Evolutionary conservation across 1,140 invertebrate species (phyloP).

Genomic region (Aethina tumida): DNA sequence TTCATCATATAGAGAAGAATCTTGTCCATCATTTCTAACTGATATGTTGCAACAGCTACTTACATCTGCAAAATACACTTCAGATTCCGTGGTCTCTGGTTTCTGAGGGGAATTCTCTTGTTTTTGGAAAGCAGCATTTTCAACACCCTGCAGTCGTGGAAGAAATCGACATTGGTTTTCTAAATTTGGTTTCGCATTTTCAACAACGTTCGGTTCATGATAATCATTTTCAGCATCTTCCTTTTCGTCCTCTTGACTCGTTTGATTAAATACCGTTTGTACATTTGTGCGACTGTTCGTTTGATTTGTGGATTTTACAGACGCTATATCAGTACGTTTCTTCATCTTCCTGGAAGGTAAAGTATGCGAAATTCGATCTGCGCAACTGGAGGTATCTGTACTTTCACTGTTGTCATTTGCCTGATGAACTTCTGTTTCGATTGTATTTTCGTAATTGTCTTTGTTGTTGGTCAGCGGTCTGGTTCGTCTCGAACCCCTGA

Average conservation of each 20-base stretch:
- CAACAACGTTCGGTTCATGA: slow-evolving; percentile 25
- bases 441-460: slow-evolving; percentile 37
- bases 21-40: slow-evolving; percentile 46
- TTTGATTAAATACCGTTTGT: slow-evolving; percentile 36
- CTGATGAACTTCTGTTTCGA: slow-evolving; percentile 33
- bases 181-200: slow-evolving; percentile 13
- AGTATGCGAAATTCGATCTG: slow-evolving; percentile 40
- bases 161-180: slow-evolving; percentile 29
- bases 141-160: slow-evolving; percentile 46
- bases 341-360: slow-evolving; percentile 42
- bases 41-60: slow-evolving; percentile 75
- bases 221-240: slow-evolving; percentile 27
- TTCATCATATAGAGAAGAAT: slow-evolving; percentile 37
- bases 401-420: slow-evolving; percentile 34
- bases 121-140: slow-evolving; percentile 55
- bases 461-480: slow-evolving; percentile 26
- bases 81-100: slow-evolving; percentile 55
- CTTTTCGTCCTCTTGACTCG: slow-evolving; percentile 19
- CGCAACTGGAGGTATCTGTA: slow-evolving; percentile 34
- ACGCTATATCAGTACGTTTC: slow-evolving; percentile 40
- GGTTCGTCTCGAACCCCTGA: slow-evolving; percentile 17
- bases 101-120: slow-evolving; percentile 44
- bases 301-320: slow-evolving; percentile 35
- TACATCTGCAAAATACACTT: slow-evolving; percentile 77
- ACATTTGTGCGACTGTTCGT: slow-evolving; percentile 35